Evolutionary conservation across 2,888 invertebrate species (phyloP), one percentile per base, ranked within the genome.

Genomic region (Anaspis maculata): DNA sequence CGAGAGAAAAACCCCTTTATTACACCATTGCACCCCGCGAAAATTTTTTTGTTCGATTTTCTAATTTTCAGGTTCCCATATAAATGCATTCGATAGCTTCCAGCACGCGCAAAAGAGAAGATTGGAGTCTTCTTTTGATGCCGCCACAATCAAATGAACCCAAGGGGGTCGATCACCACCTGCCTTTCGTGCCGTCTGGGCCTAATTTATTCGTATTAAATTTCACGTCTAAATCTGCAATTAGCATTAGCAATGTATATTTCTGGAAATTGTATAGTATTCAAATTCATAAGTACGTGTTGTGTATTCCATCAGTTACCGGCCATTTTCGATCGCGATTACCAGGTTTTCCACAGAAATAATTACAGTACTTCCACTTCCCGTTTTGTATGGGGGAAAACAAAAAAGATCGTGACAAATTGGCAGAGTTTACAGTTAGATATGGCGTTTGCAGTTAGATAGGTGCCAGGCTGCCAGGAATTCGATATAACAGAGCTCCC

Each of bases 201-300:
- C 31, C 28, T 42, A 48, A 48, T 48, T 42, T 43, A 42, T 48
- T 41, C 45, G 31, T 30, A 41, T 44, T 46, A 45, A 42, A 48
- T 48, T 45, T 44, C 36, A 43, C 40, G 45, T 44, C 37, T 35
- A 42, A 44, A 44, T 41, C 43, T 34, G 35, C 37, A 44, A 48
- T 48, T 48, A 42, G 23, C 30, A 46, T 46, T 45, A 39, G 44
- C 43, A 48, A 44, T 48, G 42, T 46, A 42, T 43, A 43, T 39
- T 46, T 39, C 39, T n/a, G n/a, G 34, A 27, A 40, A 44, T 43
- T 39, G 34, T 39, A 39, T 45, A 44, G 41, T 37, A 44, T 43
- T 46, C 15, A 45, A 48, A 39, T 37, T 39, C 37, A 37, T 34
- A 34, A 32, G 15, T 28, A 27, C 19, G 16, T 15, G 13, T n/a